These are phyloP conservation scores for Saturnia pavonia DNA, from an alignment of 2,888 invertebrate genomes.

Conservation along the genomic window DNA sequence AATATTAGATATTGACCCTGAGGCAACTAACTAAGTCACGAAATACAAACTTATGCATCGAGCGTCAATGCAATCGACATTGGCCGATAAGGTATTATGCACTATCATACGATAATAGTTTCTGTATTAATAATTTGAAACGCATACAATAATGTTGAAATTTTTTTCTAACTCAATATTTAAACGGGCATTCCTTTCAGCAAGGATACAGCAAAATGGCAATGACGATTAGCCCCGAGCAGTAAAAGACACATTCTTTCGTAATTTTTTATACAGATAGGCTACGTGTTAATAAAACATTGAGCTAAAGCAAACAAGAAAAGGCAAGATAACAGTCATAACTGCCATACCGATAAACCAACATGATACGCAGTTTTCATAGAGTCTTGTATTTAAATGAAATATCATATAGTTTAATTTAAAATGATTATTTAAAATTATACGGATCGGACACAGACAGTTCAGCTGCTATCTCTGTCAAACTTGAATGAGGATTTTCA, in stretches of 20 bases:
- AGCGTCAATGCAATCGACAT: slow-evolving; percentile 30
- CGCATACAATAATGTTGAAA: slow-evolving; percentile 25
- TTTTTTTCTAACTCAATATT: slow-evolving; percentile 1
- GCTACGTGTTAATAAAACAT: slow-evolving; percentile 55
- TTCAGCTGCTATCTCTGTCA: too few species aligned
- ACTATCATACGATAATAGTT: slow-evolving; percentile 35
- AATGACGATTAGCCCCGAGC: slow-evolving; percentile 43
- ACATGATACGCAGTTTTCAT: slow-evolving; percentile 9
- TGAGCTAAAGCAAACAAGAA: slow-evolving; percentile 56
- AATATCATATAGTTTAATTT: background rate
- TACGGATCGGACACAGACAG: too few species aligned
- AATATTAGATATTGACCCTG: slow-evolving; percentile 19
- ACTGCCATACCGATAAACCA: slow-evolving; percentile 38
- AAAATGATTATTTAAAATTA: too few species aligned
- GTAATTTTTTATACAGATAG: slow-evolving; percentile 47
- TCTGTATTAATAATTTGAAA: slow-evolving; percentile 27
- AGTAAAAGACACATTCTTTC: slow-evolving; percentile 51
- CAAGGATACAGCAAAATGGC: slow-evolving; percentile 32
- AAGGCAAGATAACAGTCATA: slow-evolving; percentile 52
- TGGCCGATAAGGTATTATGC: slow-evolving; percentile 46
- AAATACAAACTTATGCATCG: slow-evolving; percentile 19
- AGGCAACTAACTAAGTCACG: slow-evolving; percentile 6
- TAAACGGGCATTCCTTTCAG: slow-evolving; percentile 13
- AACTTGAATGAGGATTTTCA: too few species aligned
- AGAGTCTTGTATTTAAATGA: slow-evolving; percentile 12